Evolutionary conservation across 2,113 vertebrate species (phyloP), one percentile per base, ranked within the genome.

Genomic region (Percopsis transmontana): DNA sequence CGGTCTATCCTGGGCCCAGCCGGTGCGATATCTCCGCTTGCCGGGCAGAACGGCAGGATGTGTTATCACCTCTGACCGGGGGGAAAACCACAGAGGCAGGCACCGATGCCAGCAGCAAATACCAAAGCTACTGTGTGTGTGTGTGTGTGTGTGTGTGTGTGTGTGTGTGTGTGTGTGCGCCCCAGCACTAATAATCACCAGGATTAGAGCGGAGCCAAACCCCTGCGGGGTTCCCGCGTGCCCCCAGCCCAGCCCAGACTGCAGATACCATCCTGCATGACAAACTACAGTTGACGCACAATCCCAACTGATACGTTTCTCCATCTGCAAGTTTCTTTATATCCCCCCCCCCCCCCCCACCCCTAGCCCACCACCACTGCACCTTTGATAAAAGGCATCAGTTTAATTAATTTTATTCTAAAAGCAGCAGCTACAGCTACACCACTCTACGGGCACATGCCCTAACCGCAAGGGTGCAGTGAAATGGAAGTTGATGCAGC

Each of bases 121-220:
- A 33, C 27, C 27, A 33, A 52, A 39, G 39, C 18, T 15, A 18
- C 15, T 39, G 27, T 57, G 33, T 38, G 65, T 60, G 59, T 72
- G 58, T 74, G 55, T 81, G 67, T 71, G 72, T 74, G 63, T 81
- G 14, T 83, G 72, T 74, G 71, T 87, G 81, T 24, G 59, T 62
- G 59, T 62, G 45, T 60, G 41, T 60, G 58, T 47, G 58, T 60
- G 42, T 47, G 59, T 62, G 59, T 73, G 79, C 66, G 72, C 82
- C 79, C 84, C 85, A 87, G 88, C 58, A 58, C 84, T 85, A 88
- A 87, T 91, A 91, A 91, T 91, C 88, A 88, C 84, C 68, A 67
- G 75, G 89, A 88, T 91, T 91, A 89, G 83, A 88, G 84, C 56
- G 81, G 87, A 88, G 86, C 87, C 89, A 89, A 86, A 85, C 85